Evolutionary conservation across 2,113 vertebrate species (phyloP), one percentile per base, ranked within the genome.

Genomic region (Prietella phreatophila): DNA sequence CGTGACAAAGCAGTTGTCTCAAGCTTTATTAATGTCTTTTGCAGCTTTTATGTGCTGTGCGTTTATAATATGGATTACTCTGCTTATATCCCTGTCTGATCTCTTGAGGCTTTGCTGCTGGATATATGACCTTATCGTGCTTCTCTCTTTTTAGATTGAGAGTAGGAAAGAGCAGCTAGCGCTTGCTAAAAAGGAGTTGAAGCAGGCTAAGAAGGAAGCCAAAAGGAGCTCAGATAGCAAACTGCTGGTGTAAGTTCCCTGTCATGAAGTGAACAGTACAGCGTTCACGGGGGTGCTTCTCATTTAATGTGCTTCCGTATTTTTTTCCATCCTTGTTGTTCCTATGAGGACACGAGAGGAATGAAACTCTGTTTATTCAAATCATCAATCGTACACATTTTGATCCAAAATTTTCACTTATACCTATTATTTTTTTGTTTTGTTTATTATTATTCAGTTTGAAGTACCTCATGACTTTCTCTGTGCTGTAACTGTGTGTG

Each of bases 141-240:
- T 10, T 55, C 14, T 76, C 30, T 75, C 8, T 15, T 10, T 39
- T 58, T 67, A 95, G 93, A 90, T 95, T 86, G 95, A 94, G 15
- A 86, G 50, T 60, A 92, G 92, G 78, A 96, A 93, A 87, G 93
- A 95, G 67, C 91, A 92, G 90, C 88, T 96, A 90, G 25, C 67
- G 10, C 88, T 94, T 1, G 92, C 93, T n/a, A 94, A 95, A 85
- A 91, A 88, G 0, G 93, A 95, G 76, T 88, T 95, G 86, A 93
- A 94, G 85, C 90, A 94, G 85, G 93, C 92, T 33, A 95, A 96
- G 89, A 93, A 93, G 88, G 92, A 93, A 30, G 87, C 91, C 20
- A 95, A 95, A 89, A 91, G 78, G 20, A 90, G 10, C 47, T 86
- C 90, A 0, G 93, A 94, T 78, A 47, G 83, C 75, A 95, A 95